phyloP scores from a whole-genome alignment of 2,113 vertebrate species.

The Tauraco erythrolophus region DNA sequence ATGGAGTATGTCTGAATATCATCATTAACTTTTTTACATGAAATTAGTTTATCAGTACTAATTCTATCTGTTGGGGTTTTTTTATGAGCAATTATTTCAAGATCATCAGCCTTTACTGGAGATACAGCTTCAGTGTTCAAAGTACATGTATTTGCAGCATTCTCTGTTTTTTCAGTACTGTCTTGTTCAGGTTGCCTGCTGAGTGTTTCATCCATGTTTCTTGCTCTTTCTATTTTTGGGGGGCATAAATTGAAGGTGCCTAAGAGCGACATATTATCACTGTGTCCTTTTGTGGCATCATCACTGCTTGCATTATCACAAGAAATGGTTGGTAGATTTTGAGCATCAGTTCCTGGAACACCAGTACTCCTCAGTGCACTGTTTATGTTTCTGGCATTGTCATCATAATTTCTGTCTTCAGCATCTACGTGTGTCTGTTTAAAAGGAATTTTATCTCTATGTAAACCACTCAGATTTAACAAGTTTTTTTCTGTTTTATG shows the following conservation, averaged over 20 bases:
- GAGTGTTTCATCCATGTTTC: background rate
- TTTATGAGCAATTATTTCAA: background rate
- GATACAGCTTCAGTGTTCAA: background rate
- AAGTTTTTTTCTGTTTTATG: background rate
- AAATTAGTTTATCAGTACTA: conserved; percentile 17
- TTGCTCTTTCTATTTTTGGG: background rate
- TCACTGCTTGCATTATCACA: background rate
- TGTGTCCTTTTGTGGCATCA: conserved; percentile 17
- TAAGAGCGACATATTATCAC: background rate
- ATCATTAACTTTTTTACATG: background rate
- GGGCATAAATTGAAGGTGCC: background rate
- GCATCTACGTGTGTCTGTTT: background rate
- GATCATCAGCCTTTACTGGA: conserved; percentile 4
- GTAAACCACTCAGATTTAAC: background rate
- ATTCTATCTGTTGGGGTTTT: background rate
- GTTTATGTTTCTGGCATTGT: background rate
- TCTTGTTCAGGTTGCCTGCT: background rate
- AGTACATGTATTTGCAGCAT: background rate
- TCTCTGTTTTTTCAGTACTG: background rate
- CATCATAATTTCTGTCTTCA: background rate
- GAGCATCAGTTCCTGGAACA: background rate
- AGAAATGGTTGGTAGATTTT: background rate
- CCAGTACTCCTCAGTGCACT: background rate
- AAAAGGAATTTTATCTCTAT: background rate
- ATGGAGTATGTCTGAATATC: conserved; percentile 29